A percentile compares a stretch with the other conserved stretches of the same genome.
These are phyloP conservation scores for Drosophila algonquin DNA, from an alignment of 2,888 invertebrate species.

Conservation along the genomic window DNA sequence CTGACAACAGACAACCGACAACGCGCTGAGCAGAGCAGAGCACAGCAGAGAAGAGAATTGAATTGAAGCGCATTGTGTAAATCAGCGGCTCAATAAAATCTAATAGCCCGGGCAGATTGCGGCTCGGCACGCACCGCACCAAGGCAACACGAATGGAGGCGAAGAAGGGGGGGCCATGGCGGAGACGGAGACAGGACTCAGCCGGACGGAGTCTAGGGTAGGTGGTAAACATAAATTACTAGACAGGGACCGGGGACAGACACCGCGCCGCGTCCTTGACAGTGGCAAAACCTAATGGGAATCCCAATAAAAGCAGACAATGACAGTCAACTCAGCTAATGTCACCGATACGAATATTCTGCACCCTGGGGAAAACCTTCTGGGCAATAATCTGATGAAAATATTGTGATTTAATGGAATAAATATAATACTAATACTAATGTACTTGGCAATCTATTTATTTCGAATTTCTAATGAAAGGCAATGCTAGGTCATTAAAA, in stretches of 20 bases:
- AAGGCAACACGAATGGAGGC: conserved; percentile 12
- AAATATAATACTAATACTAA: not conserved
- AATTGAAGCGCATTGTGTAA: conserved; percentile 75
- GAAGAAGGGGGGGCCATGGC: conserved; percentile 16
- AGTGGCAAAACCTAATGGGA: conserved; percentile 42
- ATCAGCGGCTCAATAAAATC: conserved; percentile 78
- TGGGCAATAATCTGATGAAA: not conserved
- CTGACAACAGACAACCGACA: conserved; percentile 1
- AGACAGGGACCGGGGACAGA: conserved; percentile 32
- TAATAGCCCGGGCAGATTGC: conserved; percentile 74
- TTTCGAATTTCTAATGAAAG: not conserved
- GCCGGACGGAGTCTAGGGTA: conserved; percentile 1
- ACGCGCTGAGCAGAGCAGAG: not conserved
- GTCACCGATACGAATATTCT: not conserved
- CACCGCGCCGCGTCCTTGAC: conserved; percentile 67
- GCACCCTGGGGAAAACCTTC: not conserved
- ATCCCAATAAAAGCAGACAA: conserved; percentile 25
- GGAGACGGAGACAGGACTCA: conserved; percentile 5
- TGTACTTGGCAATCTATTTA: not conserved
- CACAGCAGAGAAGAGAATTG: conserved; percentile 50
- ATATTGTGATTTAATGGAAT: not conserved
- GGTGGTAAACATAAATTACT: conserved; percentile 62
- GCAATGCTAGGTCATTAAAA: not conserved
- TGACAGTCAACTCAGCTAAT: not conserved
- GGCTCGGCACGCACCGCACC: conserved; percentile 64